phyloP scores from a whole-genome alignment of 2,113 vertebrate genomes.

The Megaleporinus macrocephalus region DNA sequence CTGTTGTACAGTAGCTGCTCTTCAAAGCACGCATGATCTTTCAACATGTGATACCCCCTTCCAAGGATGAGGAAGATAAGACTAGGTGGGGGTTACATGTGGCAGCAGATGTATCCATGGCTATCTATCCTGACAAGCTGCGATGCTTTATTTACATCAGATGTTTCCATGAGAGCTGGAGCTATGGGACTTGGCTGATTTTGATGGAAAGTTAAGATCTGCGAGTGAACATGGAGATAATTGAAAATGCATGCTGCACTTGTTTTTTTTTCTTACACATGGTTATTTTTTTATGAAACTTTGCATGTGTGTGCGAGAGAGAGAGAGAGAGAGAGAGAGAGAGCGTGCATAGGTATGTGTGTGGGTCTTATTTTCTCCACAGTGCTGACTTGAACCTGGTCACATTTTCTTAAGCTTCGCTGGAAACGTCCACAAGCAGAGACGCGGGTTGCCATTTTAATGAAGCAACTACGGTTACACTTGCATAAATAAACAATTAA shows the following conservation, averaged over 20 bases:
- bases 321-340: conserved; percentile 29
- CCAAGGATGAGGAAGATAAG: conserved; percentile 65
- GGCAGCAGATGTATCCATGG: conserved; percentile 71
- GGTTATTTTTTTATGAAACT: conserved; percentile 1
- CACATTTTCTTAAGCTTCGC: conserved; percentile 59
- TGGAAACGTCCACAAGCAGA: conserved; percentile 69
- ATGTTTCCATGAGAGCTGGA: conserved; percentile 71
- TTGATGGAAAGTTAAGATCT: conserved; percentile 62
- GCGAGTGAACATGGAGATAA: conserved; percentile 58
- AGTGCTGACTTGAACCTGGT: conserved; percentile 41
- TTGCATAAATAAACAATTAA: conserved; percentile 78
- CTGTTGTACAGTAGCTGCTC: conserved; percentile 75
- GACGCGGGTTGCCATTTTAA: conserved; percentile 62
- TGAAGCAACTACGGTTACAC: conserved; percentile 77
- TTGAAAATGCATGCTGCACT: conserved; percentile 67
- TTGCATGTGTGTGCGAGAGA: conserved; percentile 49
- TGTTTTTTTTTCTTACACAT: conserved; percentile 52
- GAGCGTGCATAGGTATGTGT: conserved; percentile 10
- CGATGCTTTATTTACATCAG: conserved; percentile 77
- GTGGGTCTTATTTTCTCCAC: conserved; percentile 44
- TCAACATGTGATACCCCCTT: conserved; percentile 75
- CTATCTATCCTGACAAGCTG: conserved; percentile 75
- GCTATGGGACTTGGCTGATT: conserved; percentile 64
- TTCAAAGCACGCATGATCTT: conserved; percentile 70
- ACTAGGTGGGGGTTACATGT: conserved; percentile 45